A percentile compares a stretch with the other conserved stretches of the same genome.
phyloP scores from a whole-genome alignment of 1,140 invertebrate species.

The Drosophila triauraria region DNA sequence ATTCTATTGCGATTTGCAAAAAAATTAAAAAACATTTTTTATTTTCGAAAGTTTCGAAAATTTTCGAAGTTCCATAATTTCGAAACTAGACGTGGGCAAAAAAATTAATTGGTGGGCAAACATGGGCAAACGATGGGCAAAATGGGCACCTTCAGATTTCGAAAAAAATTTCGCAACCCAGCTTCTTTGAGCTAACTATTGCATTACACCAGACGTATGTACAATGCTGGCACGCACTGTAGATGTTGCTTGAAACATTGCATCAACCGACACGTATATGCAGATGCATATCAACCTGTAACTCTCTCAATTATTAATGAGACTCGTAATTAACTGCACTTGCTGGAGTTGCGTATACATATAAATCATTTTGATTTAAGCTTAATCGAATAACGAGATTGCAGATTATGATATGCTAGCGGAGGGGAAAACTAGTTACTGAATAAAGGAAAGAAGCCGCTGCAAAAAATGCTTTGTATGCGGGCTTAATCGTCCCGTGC shows the following conservation, averaged over 20 bases:
- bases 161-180: no score
- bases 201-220: not conserved
- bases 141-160: no score
- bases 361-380: constrained; percentile 78
- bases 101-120: no score
- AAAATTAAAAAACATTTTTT: no score
- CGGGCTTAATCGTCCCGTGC: constrained; percentile 43
- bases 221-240: not conserved
- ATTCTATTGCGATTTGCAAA: no score
- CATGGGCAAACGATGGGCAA: no score
- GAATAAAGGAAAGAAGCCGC: not conserved
- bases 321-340: constrained; percentile 70
- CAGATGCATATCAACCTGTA: constrained; percentile 25
- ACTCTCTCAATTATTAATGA: constrained; percentile 68
- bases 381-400: constrained; percentile 77
- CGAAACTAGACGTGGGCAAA: no score
- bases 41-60: no score
- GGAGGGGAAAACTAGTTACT: constrained; percentile 51
- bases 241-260: constrained; percentile 1
- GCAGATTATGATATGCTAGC: constrained; percentile 63
- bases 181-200: no score
- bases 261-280: constrained; percentile 32
- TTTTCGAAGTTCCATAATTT: no score
- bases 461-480: constrained; percentile 35
- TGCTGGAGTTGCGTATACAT: constrained; percentile 42